These are phyloP conservation scores for Nematopogon swammerdamellus DNA, from an alignment of 2,888 invertebrate genomes.

Conservation along the genomic window DNA sequence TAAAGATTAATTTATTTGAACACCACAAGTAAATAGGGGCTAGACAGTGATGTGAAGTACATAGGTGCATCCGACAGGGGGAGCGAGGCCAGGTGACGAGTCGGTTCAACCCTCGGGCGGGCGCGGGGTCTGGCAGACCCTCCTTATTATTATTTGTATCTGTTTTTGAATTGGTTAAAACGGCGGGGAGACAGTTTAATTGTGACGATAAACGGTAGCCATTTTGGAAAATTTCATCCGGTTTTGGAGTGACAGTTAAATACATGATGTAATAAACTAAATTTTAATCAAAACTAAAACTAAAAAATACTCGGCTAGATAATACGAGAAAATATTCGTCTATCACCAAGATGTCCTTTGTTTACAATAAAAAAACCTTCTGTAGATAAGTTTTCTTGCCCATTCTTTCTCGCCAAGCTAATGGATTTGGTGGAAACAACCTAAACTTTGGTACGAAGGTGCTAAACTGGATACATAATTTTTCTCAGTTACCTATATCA, in stretches of 20 bases:
- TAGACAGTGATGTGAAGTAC: background rate
- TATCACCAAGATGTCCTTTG: too few species aligned
- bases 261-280: too few species aligned
- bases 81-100: constrained; percentile 31
- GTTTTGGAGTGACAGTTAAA: background rate
- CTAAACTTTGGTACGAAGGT: too few species aligned
- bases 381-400: too few species aligned
- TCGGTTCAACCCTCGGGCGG: constrained; percentile 27
- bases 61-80: background rate
- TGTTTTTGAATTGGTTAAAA: constrained; percentile 50
- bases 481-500: too few species aligned
- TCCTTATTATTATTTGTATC: constrained; percentile 54
- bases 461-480: too few species aligned
- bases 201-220: constrained; percentile 38
- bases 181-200: constrained; percentile 44
- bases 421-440: too few species aligned
- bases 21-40: background rate
- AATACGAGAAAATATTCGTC: too few species aligned
- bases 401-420: too few species aligned
- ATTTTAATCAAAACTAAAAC: too few species aligned
- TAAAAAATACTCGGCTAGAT: too few species aligned
- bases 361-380: too few species aligned
- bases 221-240: constrained; percentile 24
- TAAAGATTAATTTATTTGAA: background rate
- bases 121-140: constrained; percentile 20